Evolutionary conservation across 1,140 invertebrate genomes (phyloP), one percentile per base, ranked within the genome.

Genomic region (Paraescarpia echinospica): DNA sequence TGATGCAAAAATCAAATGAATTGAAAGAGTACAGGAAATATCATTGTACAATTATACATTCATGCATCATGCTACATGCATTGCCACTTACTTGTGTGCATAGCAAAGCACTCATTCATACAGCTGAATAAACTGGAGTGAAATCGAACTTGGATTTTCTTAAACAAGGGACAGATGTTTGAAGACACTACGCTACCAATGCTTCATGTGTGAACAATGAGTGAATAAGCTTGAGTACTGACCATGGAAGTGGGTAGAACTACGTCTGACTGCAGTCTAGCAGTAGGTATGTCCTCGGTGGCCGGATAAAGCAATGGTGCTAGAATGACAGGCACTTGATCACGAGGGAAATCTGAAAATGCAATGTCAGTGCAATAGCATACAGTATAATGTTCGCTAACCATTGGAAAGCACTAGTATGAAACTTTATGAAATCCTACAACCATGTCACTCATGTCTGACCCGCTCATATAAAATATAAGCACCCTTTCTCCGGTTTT

Each of bases 291-390:
- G 96, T 98, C 98, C 94, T 97, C 97, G 95, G 97, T 97, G 96
- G 96, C 95, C 92, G 98, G 97, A 96, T 99, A 99, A 89, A 99
- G 96, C 89, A 98, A 96, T 95, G 98, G 98, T 94, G 98, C 97
- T 94, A 99, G 96, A 94, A 99, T 97, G 94, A 98, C 97, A 93
- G 98, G 98, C 93, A 98, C 98, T 94, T 97, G 97, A 94, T 98
- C 98, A 93, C 97, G 97, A 48, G 98, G 98, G 97, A 98, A 99
- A 95, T 99, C 98, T 96, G 93, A 14, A 90, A 90, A 18, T 31
- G 22, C 59, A 51, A 18, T 51, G 48, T 18, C 48, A 51, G 48
- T 51, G 48, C 48, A 77, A 77, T 77, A 77, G 22, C 22, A 18
- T 77, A 6, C 22, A 4, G 41, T 41, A 77, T 12, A 77, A 77